phyloP scores from a whole-genome alignment of 2,888 invertebrate genomes.

The Rutpela maculata region DNA sequence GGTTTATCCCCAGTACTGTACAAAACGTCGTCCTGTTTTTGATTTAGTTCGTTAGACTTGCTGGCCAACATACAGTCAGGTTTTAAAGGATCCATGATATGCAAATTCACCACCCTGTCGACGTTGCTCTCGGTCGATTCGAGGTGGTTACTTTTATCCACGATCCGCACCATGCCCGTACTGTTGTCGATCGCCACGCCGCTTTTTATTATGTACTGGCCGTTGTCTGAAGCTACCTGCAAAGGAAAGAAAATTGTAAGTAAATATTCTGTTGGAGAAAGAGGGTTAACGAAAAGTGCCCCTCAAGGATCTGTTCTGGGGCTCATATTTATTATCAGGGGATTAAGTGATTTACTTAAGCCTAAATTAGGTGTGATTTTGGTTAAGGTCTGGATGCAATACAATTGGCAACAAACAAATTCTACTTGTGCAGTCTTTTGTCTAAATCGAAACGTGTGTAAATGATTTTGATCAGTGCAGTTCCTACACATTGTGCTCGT shows the following conservation, averaged over 20 bases:
- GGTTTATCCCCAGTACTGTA: slow-evolving; percentile 44
- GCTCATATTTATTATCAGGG: too few relatives aligned
- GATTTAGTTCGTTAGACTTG: slow-evolving; percentile 49
- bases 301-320: too few relatives aligned
- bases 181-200: slow-evolving; percentile 61
- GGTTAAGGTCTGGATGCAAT: too few relatives aligned
- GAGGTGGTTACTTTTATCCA: slow-evolving; percentile 58
- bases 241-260: slow-evolving; percentile 39
- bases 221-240: slow-evolving; percentile 61
- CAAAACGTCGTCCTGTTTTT: slow-evolving; percentile 42
- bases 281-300: neutral
- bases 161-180: slow-evolving; percentile 62
- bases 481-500: too few relatives aligned
- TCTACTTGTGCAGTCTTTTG: too few relatives aligned
- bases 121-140: slow-evolving; percentile 50
- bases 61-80: slow-evolving; percentile 62
- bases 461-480: too few relatives aligned
- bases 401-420: too few relatives aligned
- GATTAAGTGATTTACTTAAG: too few relatives aligned
- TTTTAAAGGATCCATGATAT: slow-evolving; percentile 63
- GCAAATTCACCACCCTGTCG: slow-evolving; percentile 64
- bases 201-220: slow-evolving; percentile 65
- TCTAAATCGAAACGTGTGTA: too few relatives aligned
- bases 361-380: too few relatives aligned
- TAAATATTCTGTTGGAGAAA: neutral